These are phyloP conservation scores for Pachyuromys duprasi DNA, from an alignment of 2,797 vertebrate species.

Conservation along the genomic window DNA sequence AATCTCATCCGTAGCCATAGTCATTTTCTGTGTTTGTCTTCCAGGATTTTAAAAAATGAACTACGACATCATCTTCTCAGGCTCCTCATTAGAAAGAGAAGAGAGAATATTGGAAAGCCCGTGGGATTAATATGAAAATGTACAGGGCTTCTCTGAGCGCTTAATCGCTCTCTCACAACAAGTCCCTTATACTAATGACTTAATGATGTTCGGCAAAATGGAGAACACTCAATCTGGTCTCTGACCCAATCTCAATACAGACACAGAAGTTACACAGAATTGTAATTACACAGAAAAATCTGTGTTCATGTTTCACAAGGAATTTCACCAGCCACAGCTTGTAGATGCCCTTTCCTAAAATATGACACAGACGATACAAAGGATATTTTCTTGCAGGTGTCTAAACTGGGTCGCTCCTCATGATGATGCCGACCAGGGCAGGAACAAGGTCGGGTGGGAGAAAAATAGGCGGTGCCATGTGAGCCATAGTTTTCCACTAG, in stretches of 20 bases:
- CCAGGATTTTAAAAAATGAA: slow-evolving; percentile 59
- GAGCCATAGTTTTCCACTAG: slow-evolving; percentile 21
- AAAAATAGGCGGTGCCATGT: background rate
- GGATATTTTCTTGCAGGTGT: background rate
- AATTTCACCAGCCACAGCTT: slow-evolving; percentile 11
- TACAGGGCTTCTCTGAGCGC: slow-evolving; percentile 63
- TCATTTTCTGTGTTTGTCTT: slow-evolving; percentile 60
- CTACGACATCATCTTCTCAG: slow-evolving; percentile 64
- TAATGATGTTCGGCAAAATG: slow-evolving; percentile 67
- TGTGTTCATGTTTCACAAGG: slow-evolving; percentile 23
- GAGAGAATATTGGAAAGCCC: slow-evolving; percentile 44
- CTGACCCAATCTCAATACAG: slow-evolving; percentile 40
- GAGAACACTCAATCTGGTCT: slow-evolving; percentile 56
- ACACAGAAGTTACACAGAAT: slow-evolving; percentile 33
- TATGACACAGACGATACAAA: background rate
- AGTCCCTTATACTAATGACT: slow-evolving; percentile 70
- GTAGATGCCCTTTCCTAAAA: slow-evolving; percentile 58
- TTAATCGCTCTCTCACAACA: slow-evolving; percentile 55
- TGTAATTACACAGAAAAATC: slow-evolving; percentile 56
- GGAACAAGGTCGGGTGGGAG: background rate
- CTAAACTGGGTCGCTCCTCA: background rate
- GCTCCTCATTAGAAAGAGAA: slow-evolving; percentile 62
- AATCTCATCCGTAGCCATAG: slow-evolving; percentile 54
- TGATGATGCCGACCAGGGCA: background rate
- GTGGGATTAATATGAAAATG: slow-evolving; percentile 49